Evolutionary conservation across 1,140 invertebrate species (phyloP).

Genomic region (Aphidius gifuensis): DNA sequence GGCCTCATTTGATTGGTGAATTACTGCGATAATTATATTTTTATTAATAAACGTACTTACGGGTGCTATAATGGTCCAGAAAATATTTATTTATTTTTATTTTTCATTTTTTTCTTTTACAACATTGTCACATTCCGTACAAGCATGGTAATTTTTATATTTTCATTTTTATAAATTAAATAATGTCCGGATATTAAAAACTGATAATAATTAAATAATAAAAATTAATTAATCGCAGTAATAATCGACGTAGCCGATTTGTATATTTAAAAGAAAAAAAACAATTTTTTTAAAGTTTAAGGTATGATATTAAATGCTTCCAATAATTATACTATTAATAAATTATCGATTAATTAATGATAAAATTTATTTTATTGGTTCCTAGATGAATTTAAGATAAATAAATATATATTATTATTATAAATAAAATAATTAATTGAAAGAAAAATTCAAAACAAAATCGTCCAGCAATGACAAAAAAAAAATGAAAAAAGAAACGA

Average conservation of each 20-base stretch:
- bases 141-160: slow-evolving; percentile 23
- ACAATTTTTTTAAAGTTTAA: not conserved
- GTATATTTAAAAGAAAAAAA: slow-evolving; percentile 19
- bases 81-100: not conserved
- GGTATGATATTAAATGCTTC: slow-evolving; percentile 52
- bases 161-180: not conserved
- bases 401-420: slow-evolving; percentile 24
- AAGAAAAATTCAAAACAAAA: slow-evolving; percentile 5
- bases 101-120: slow-evolving; percentile 10
- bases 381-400: slow-evolving; percentile 39
- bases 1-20: slow-evolving; percentile 10
- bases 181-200: no score
- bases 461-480: slow-evolving; percentile 16
- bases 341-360: slow-evolving; percentile 24
- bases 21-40: not conserved
- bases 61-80: not conserved
- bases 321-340: slow-evolving; percentile 47
- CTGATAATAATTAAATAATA: not conserved
- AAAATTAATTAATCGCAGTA: not conserved
- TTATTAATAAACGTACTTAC: slow-evolving; percentile 6
- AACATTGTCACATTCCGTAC: slow-evolving; percentile 35
- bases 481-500: slow-evolving; percentile 12
- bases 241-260: slow-evolving; percentile 5
- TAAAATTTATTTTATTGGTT: slow-evolving; percentile 50
- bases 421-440: slow-evolving; percentile 30